These are phyloP conservation scores for Oxystoma pomonae DNA, from an alignment of 2,888 invertebrate genomes.

Conservation along the genomic window DNA sequence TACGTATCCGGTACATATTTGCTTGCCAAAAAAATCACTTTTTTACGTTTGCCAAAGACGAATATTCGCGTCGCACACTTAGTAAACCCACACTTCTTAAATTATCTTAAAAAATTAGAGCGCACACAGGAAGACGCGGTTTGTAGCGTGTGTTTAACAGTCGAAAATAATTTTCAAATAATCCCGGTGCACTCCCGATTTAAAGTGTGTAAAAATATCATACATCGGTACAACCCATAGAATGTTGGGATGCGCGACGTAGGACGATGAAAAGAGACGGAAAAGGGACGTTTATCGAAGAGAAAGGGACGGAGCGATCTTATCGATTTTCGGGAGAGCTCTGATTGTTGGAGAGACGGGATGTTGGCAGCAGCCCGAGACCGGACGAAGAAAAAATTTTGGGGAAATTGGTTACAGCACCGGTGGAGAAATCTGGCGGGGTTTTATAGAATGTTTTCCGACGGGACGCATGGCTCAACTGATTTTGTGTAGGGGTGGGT, in stretches of 20 bases:
- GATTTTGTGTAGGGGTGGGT: no score
- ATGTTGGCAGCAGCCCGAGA: background rate
- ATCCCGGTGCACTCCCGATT: background rate
- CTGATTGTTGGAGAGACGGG: background rate
- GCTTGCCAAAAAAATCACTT: background rate
- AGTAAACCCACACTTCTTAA: background rate
- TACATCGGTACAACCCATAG: slow-evolving; percentile 42
- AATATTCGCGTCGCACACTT: background rate
- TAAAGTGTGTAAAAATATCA: slow-evolving; percentile 42
- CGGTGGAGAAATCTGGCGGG: background rate
- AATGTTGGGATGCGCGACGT: slow-evolving; percentile 35
- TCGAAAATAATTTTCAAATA: background rate
- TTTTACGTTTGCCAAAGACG: background rate
- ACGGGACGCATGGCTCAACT: no score
- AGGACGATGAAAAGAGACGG: background rate
- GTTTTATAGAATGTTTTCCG: background rate
- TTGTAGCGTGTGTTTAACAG: background rate
- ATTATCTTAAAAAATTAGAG: background rate
- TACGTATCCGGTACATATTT: no score
- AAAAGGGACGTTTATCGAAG: background rate
- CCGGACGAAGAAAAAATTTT: background rate
- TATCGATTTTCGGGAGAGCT: background rate
- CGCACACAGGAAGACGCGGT: background rate
- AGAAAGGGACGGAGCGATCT: background rate
- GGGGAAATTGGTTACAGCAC: background rate